Percentiles rank a stretch among this genome's conserved stretches.
Conservation (phyloP, 2,113 vertebrate genomes). For the Gymnogyps californianus region DNA sequence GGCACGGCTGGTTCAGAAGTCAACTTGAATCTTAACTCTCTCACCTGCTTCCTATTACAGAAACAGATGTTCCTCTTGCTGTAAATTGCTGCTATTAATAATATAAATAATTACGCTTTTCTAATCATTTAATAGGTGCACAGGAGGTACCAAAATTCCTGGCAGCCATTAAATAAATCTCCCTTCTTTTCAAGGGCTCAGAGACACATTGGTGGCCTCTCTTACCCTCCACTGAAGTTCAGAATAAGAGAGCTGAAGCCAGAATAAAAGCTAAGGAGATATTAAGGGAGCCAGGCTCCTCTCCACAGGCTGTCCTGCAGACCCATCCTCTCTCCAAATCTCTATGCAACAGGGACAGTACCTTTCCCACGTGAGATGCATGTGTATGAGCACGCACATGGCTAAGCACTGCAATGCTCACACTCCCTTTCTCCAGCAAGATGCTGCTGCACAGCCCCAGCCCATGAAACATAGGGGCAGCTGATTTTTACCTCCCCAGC, state of each 20-base stretch:
- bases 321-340: neutral
- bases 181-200: neutral
- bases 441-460: neutral
- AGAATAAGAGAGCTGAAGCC: neutral
- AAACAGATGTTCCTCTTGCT: slow-evolving; percentile 16
- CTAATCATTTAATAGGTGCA: slow-evolving; percentile 38
- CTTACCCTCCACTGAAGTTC: neutral
- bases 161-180: neutral
- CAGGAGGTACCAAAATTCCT: slow-evolving; percentile 3
- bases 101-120: slow-evolving; percentile 34
- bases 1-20: neutral
- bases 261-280: neutral
- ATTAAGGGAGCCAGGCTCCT: neutral
- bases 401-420: neutral
- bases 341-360: neutral
- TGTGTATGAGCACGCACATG: fast-evolving
- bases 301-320: neutral
- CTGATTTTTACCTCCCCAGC: neutral
- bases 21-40: neutral
- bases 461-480: neutral
- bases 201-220: neutral
- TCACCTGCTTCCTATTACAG: slow-evolving; percentile 44
- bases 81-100: slow-evolving; percentile 45
- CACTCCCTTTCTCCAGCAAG: neutral
- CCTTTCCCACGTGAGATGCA: neutral